Base-by-base conservation (phyloP, 2,797 vertebrate species). In the Melanotaenia trifasciata region DNA sequence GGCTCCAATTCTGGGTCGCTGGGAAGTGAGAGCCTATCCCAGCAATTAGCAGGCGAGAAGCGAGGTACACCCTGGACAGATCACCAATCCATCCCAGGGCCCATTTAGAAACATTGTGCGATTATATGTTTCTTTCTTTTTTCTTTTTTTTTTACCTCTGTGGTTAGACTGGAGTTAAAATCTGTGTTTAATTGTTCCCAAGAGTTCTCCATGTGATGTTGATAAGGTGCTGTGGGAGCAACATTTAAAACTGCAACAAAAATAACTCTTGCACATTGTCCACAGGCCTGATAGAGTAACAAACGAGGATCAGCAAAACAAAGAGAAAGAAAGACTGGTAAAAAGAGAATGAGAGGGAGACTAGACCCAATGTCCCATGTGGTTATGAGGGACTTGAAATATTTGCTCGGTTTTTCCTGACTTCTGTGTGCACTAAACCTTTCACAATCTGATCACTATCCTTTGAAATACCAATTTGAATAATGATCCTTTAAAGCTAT, bases 161-260 rank as follows among this genome's bases (percentile, higher is more conserved):
- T 73, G 94, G 95, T 94, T 95, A 82, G 65, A 92, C 91, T 85
- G 79, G 94, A 95, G 95, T 96, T 96, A 95, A 96, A 96, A 93
- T 89, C 91, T 92, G 86, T 94, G 93, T 94, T 96, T 96, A 96
- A 97, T 97, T 94, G 93, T 95, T 96, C 97, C 96, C 97, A 87
- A 30, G 96, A 96, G 96, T 92, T 93, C 94, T 93, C 95, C 96
- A 95, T 96, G 96, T 90, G 94, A 95, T 95, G 95, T 95, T 96
- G 96, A 98, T 98, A 96, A 97, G 93, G 93, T 93, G 91, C 97
- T 96, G 87, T 81, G 96, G 96, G 97, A 97, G 93, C 82, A 67
- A 92, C 93, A 94, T 96, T 97, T 96, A 93, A 96, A 96, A 94
- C 87, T 88, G 88, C 90, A 76, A 94, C 94, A 95, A 95, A 96